These are phyloP conservation scores for Caracal caracal DNA, from an alignment of 2,113 vertebrate genomes.

Conservation along the genomic window DNA sequence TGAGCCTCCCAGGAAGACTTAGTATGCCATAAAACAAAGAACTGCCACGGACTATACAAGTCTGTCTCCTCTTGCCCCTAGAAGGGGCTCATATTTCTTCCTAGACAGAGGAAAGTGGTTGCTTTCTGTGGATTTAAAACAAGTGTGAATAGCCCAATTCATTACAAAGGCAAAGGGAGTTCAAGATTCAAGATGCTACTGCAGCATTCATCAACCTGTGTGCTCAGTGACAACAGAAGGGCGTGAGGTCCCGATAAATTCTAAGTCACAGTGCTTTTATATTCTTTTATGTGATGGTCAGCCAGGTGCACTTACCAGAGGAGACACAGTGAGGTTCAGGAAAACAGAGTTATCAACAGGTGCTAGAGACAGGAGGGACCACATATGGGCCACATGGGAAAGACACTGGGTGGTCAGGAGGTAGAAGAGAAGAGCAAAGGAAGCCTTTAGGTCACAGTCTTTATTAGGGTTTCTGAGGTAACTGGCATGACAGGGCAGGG, in stretches of 20 bases:
- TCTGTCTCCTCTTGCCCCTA: background rate
- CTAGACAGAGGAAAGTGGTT: background rate
- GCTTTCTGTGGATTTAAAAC: background rate
- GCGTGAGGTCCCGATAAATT: background rate
- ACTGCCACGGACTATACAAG: fast-evolving
- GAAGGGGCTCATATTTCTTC: background rate
- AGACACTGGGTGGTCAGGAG: background rate
- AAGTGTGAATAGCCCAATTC: background rate
- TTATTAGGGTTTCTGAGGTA: background rate
- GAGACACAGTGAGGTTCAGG: background rate
- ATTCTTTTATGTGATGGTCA: background rate
- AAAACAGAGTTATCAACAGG: background rate
- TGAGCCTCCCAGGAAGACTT: background rate
- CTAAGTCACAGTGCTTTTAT: background rate
- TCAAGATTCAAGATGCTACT: background rate
- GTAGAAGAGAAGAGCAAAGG: background rate
- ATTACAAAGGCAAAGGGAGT: background rate
- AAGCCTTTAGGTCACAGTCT: background rate
- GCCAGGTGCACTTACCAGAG: background rate
- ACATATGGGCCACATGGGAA: fast-evolving
- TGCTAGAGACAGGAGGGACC: background rate
- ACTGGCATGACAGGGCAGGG: background rate
- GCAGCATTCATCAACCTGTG: background rate
- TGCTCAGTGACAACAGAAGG: background rate
- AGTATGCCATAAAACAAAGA: background rate